Base-by-base conservation (phyloP, 1,140 invertebrate genomes). In the Drosophila sulfurigaster region DNA sequence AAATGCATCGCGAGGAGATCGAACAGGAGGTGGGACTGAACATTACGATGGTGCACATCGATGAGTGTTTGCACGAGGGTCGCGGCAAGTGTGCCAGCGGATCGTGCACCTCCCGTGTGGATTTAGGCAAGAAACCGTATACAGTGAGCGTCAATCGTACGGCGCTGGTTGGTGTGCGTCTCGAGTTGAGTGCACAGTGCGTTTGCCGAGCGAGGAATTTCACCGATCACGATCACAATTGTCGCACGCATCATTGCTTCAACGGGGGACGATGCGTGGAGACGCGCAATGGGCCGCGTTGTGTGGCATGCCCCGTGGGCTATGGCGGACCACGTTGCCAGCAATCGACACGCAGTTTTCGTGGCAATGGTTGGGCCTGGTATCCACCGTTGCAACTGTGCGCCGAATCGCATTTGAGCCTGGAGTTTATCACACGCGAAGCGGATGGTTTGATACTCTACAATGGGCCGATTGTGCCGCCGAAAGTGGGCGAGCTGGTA, bases 61-160 rank as follows among this genome's bases (percentile, higher is more conserved):
- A 96, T 81, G 95, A 96, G 80, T 96, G 96, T 74, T 85, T 95
- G 41, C 93, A 94, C 3, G 91, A 92, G 67, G 85, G 78, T 0
- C 64, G 58, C 1, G 79, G 75, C 5, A 93, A 95, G 35, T 93
- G 93, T 8, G 95, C 95, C 81, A 93, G 93, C 7, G 94, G 94
- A 1, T 95, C 95, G 2, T 96, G 96, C 81, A 94, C 94, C 10
- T 96, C 95, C 25, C 92, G 93, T 10, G 92, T 96, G 10, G 94
- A 95, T 60, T 94, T 96, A 13, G 94, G 94, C 81, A 93, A 93
- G 46, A 82, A 94, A 7, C 96, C 96, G 0, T 95, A 95, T 64
- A 94, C 96, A 79, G 95, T 97, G 3, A 96, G 96, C 87, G 95
- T 96, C 1, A 97, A 97, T 82, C 95, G 95, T 70, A 96, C 93